Conservation (phyloP, 2,113 vertebrate genomes). For the Sander lucioperca region DNA sequence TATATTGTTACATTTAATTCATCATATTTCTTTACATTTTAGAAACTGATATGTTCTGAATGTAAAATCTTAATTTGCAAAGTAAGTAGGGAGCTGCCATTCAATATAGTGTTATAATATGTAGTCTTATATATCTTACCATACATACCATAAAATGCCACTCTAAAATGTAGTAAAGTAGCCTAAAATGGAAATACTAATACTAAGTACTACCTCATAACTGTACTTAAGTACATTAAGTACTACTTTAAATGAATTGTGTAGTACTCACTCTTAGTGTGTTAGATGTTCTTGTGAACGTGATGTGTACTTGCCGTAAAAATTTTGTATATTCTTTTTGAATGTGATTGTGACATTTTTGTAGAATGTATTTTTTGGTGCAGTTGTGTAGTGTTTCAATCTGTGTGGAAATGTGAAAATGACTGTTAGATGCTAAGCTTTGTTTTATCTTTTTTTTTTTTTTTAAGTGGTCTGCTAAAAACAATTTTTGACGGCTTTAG, state of each 20-base stretch:
- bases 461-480: neutral
- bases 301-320: neutral
- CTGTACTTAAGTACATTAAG: no score
- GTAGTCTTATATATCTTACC: neutral
- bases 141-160: neutral
- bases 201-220: neutral
- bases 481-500: fast-evolving
- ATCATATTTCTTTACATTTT: neutral
- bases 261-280: neutral
- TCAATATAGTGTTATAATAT: neutral
- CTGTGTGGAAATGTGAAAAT: neutral
- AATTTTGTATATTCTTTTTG: neutral
- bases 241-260: neutral
- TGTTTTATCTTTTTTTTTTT: neutral
- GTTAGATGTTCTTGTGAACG: neutral
- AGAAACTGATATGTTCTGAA: neutral
- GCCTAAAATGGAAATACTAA: neutral
- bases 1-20: neutral
- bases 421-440: neutral
- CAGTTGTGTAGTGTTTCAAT: neutral
- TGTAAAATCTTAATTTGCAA: neutral
- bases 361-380: neutral
- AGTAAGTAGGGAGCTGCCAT: neutral
- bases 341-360: neutral
- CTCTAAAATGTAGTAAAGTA: neutral